Percentiles rank a stretch among this genome's conserved stretches.
Evolutionary conservation across 2,797 vertebrate genomes (phyloP).

Genomic region (Champsocephalus esox): DNA sequence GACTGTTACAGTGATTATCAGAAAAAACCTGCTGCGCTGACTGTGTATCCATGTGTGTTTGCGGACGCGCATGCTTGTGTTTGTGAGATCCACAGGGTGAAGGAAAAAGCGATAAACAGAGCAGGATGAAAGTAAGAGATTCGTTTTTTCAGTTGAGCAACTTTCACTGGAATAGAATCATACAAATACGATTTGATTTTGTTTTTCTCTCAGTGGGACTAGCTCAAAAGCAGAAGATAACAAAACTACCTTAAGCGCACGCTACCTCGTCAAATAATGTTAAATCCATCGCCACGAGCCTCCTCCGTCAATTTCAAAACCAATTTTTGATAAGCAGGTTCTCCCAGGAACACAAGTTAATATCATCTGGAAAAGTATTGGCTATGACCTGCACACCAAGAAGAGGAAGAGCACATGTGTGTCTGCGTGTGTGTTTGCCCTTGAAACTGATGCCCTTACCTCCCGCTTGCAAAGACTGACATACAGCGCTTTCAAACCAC

Average conservation of each 20-base stretch:
- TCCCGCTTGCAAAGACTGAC: constrained; percentile 21
- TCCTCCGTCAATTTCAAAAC: constrained; percentile 62
- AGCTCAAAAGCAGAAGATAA: constrained; percentile 48
- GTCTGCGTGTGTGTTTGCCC: constrained; percentile 34
- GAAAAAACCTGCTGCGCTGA: constrained; percentile 55
- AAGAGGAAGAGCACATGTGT: background rate
- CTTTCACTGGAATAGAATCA: constrained; percentile 56
- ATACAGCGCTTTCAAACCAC: constrained; percentile 8
- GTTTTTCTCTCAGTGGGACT: constrained; percentile 51
- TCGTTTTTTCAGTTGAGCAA: constrained; percentile 31
- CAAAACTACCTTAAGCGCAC: constrained; percentile 16
- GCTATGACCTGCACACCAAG: constrained; percentile 16
- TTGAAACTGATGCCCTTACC: constrained; percentile 41
- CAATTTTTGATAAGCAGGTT: constrained; percentile 61
- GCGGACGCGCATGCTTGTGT: constrained; percentile 9
- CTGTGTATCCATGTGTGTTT: constrained; percentile 39
- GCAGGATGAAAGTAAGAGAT: constrained; percentile 48
- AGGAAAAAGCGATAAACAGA: constrained; percentile 42
- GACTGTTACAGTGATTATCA: constrained; percentile 80
- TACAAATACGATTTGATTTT: constrained; percentile 57
- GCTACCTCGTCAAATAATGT: constrained; percentile 34
- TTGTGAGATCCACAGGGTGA: constrained; percentile 49
- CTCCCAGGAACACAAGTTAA: constrained; percentile 42
- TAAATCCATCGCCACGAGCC: constrained; percentile 43
- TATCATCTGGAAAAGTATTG: constrained; percentile 33